phyloP scores from a whole-genome alignment of 64 coral and sea anemone genomes.

The Pachyseris speciosa region DNA sequence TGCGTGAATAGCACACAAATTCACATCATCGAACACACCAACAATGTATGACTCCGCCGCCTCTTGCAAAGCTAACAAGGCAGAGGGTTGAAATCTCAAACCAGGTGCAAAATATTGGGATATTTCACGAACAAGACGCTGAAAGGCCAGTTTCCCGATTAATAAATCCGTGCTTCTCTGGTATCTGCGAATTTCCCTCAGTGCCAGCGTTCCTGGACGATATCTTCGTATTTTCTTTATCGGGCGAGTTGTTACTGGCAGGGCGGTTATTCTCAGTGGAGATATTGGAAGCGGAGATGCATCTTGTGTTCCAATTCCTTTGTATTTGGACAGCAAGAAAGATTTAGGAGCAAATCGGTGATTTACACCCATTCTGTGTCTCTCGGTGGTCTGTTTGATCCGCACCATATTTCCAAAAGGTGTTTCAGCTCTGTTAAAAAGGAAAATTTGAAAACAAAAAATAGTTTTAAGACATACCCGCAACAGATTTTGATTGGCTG shows the following conservation, averaged over 20 bases:
- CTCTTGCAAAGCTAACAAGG: conserved; percentile 72
- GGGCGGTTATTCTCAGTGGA: not conserved
- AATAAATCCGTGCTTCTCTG: conserved; percentile 66
- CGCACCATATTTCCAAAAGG: not conserved
- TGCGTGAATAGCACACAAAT: conserved; percentile 89
- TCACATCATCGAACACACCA: conserved; percentile 75
- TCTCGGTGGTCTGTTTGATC: not conserved
- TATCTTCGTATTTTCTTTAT: conserved; percentile 66
- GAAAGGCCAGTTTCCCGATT: conserved; percentile 59
- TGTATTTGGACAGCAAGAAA: not conserved
- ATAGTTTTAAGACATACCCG: too few species aligned
- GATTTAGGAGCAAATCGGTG: not conserved
- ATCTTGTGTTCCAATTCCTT: not conserved
- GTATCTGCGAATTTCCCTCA: conserved; percentile 69
- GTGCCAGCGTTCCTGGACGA: conserved; percentile 38
- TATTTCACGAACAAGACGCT: conserved; percentile 75
- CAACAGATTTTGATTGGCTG: too few species aligned
- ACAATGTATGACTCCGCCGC: conserved; percentile 70
- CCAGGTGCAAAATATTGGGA: conserved; percentile 49
- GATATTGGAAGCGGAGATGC: not conserved
- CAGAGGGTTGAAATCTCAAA: conserved; percentile 73
- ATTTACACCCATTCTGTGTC: not conserved
- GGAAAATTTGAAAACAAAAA: too few species aligned
- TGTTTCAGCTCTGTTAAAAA: too few species aligned
- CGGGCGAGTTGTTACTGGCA: conserved; percentile 20